These are phyloP conservation scores for Brachyopa scutellaris DNA, from an alignment of 2,888 invertebrate genomes.

Conservation along the genomic window DNA sequence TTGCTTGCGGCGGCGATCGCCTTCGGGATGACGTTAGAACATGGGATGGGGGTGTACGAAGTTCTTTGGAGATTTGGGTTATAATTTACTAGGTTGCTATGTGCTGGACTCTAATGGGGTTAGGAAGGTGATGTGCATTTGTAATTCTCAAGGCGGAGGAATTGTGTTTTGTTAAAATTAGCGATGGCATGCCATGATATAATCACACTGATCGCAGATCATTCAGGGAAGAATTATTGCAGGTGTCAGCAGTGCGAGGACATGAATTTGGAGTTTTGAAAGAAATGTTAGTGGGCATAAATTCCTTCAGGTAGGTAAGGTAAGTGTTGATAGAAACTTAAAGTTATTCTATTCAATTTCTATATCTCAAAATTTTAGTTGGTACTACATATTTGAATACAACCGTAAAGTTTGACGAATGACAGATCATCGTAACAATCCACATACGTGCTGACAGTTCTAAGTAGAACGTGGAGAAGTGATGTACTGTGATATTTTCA, in stretches of 20 bases:
- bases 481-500: no score
- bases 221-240: conserved; percentile 14
- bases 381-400: no score
- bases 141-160: conserved; percentile 12
- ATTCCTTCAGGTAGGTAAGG: no score
- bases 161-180: conserved; percentile 6
- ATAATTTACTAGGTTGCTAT: conserved; percentile 50
- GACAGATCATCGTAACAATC: no score
- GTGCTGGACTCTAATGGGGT: conserved; percentile 35
- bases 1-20: conserved; percentile 35
- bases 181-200: background rate
- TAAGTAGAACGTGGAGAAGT: no score
- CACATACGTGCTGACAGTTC: no score
- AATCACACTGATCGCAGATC: background rate
- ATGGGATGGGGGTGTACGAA: background rate
- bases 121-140: conserved; percentile 41
- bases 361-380: no score
- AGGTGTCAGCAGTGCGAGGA: background rate
- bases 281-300: no score
- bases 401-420: no score
- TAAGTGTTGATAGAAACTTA: no score
- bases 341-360: no score
- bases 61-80: conserved; percentile 32
- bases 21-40: conserved; percentile 29
- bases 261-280: no score